Base-by-base conservation (phyloP, 37 sponge, comb jelly and placozoan species). In the Chondrilla cf. caribensis region DNA sequence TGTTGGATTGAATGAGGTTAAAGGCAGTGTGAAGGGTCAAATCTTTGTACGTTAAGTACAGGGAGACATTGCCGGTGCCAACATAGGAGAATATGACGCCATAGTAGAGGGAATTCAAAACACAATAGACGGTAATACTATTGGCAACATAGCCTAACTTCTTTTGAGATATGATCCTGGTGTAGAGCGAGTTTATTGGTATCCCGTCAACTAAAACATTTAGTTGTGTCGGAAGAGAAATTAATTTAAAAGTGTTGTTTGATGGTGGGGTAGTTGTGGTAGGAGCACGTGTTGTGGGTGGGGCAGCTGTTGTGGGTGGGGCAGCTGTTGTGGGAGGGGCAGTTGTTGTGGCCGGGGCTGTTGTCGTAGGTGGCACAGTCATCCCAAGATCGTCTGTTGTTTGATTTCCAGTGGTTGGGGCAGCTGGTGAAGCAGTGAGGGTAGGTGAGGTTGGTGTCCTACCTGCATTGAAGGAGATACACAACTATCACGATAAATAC, bases 1-100 rank as follows among this genome's bases (percentile, higher is more conserved):
- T 73, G 15, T 25, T 73, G 1, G 31, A 4, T 6, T 38, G 38
- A 40, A 73, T 73, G 40, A 38, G 24, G 0, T 40, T 0, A 40
- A 36, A 73, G 1, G 76, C 76, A 42, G 41, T 73, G 14, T 73
- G 76, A 15, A 38, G 76, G 1, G 43, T 73, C 25, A 73, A 37
- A 22, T 73, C 76, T 37, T 73, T 73, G 76, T 40, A 73, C 2
- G 76, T 73, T 9, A 73, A 2, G 36, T 39, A 37, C 6, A 41
- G 38, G 2, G 38, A 7, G 40, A 73, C 76, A 9, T 37, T 73
- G 25, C 15, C 76, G 24, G 41, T 40, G 1, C 76, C 76, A 21
- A 73, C 36, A 25, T 73, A 73, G 2, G 76, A 73, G 76, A 73
- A 73, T 35, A 73, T 73, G 76, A 73, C 42, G 1, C 24, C 76